A percentile compares a stretch with the other conserved stretches of the same genome.
These are phyloP conservation scores for Manis javanica DNA, from an alignment of 2,797 vertebrate genomes.

Conservation along the genomic window DNA sequence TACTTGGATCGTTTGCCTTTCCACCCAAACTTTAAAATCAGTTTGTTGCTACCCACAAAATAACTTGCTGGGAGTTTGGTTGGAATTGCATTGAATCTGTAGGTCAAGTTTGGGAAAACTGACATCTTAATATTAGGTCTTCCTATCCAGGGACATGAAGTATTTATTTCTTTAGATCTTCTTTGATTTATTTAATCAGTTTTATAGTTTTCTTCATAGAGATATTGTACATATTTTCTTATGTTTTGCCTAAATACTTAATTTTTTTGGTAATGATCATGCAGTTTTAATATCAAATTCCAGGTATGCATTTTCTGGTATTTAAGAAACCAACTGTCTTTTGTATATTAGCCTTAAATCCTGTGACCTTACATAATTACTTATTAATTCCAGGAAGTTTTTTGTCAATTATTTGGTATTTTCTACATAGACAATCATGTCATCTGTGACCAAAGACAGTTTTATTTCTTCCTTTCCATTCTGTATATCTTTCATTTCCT, in stretches of 20 bases:
- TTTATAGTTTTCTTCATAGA: neutral
- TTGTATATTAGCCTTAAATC: neutral
- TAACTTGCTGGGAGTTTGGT: neutral
- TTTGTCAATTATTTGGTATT: neutral
- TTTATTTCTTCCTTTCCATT: slow-evolving; percentile 9
- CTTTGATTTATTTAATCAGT: neutral
- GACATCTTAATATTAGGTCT: neutral
- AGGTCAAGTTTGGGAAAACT: neutral
- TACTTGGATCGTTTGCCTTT: neutral
- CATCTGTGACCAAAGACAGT: neutral
- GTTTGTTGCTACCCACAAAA: neutral
- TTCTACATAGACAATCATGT: neutral
- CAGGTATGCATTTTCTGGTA: neutral
- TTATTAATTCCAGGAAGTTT: neutral
- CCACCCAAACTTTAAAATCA: neutral
- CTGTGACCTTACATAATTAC: neutral
- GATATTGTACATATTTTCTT: neutral
- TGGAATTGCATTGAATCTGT: neutral
- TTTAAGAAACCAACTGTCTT: slow-evolving; percentile 17
- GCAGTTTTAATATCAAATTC: slow-evolving; percentile 22
- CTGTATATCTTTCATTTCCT: slow-evolving; percentile 21
- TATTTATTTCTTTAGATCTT: neutral
- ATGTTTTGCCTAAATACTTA: slow-evolving; percentile 14
- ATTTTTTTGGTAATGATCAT: neutral
- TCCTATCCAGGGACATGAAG: neutral